A percentile compares a stretch with the other conserved stretches of the same genome.
These are phyloP conservation scores for Leptobrachium leishanense DNA, from an alignment of 2,113 vertebrate genomes.

Conservation along the genomic window DNA sequence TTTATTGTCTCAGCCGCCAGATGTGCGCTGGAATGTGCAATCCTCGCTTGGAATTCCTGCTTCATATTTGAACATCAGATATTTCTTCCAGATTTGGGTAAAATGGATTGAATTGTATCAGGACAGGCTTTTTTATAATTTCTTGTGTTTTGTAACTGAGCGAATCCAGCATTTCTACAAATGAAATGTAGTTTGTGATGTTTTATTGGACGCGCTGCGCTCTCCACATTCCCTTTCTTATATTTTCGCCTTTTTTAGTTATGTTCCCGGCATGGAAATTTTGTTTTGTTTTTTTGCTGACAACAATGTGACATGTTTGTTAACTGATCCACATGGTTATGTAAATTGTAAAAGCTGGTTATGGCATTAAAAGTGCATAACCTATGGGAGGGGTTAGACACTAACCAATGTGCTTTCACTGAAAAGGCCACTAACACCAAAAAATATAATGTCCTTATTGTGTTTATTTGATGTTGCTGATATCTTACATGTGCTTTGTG, in stretches of 20 bases:
- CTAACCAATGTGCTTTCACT: too few relatives aligned
- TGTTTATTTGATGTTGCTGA: too few relatives aligned
- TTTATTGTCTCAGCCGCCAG: background rate
- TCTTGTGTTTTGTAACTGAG: background rate
- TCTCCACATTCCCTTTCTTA: background rate
- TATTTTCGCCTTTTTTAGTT: constrained; percentile 15
- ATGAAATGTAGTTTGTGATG: constrained; percentile 9
- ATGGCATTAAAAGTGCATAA: background rate
- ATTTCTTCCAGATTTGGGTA: constrained; percentile 44
- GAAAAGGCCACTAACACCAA: too few relatives aligned
- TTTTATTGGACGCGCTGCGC: constrained; percentile 3
- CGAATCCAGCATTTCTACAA: constrained; percentile 4
- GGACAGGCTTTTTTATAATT: background rate
- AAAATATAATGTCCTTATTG: too few relatives aligned
- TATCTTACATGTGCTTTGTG: too few relatives aligned
- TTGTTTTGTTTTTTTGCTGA: background rate
- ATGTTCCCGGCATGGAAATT: constrained; percentile 3
- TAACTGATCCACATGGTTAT: background rate
- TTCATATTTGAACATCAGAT: constrained; percentile 5
- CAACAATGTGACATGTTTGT: background rate
- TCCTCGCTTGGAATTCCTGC: constrained; percentile 14
- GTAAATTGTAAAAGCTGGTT: background rate
- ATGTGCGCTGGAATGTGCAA: constrained; percentile 15
- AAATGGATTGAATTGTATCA: constrained; percentile 1
- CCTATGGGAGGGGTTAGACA: too few relatives aligned